Evolutionary conservation across 2,888 invertebrate genomes (phyloP), one percentile per base, ranked within the genome.

Genomic region (Barypeithes pellucidus): DNA sequence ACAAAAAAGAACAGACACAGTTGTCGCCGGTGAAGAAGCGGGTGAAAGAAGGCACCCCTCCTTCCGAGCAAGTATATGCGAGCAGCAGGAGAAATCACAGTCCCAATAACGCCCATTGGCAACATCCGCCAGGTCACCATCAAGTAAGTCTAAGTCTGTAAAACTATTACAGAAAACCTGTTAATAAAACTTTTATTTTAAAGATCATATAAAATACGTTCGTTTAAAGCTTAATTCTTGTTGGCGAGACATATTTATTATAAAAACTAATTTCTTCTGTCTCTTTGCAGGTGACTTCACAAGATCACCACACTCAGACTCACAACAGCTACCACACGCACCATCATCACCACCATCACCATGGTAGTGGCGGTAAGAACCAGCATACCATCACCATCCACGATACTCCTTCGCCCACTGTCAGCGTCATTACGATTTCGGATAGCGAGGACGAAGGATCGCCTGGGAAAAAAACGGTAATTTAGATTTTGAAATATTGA

Each of bases 11-110:
- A 83, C 93, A 94, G 69, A 94, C 95, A 69, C 97, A 97, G 84
- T 87, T 98, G 81, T 97, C 97, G 81, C 98, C 98, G 1, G 97
- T 98, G 24, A 98, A 98, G 89, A 98, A 98, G 85, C 91, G 98
- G 16, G 97, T 98, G 50, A 98, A 98, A 86, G 98, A 98, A 84
- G 96, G 95, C 82, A 95, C 97, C 22, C 97, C 97, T 22, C 97
- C 95, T 47, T 91, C 91, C 73, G 86, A 86, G 69, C 86, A 85
- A 68, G 73, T 81, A 2, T 78, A 74, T 47, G 77, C 75, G 47
- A 54, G 41, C 14, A 33, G 73, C 47, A 80, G 85, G 73, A 81
- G 83, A 41, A 83, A 83, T 82, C 87, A 81, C 83, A 87, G 75
- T 78, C 85, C 79, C 4, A 80, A 75, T 45, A 63, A 67, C 41